Evolutionary conservation across 1,140 invertebrate genomes (phyloP), one percentile per base, ranked within the genome.

Genomic region (Sitobion miscanthi): DNA sequence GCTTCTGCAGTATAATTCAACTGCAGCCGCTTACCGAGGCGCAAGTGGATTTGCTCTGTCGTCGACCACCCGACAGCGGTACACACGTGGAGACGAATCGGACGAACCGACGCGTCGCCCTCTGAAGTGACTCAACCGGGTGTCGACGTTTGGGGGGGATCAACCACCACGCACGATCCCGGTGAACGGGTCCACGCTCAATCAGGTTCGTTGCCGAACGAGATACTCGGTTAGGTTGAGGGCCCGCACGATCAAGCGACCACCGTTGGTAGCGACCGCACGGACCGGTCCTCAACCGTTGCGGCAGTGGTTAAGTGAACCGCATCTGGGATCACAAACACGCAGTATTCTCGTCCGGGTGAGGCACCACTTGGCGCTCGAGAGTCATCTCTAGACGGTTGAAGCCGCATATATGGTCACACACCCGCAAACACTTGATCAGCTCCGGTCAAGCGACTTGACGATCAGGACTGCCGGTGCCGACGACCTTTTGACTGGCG

Each of bases 401-500:
- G 11, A n/a, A 77, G 14, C 17, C 7, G 30, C 3, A 1, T 5
- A 11, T 6, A 77, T 14, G n/a, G 14, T 17, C 4, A 17, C 62
- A 69, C 14, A 77, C 14, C 17, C 30, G 4, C 14, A 0, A n/a
- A 77, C 14, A n/a, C 4, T 5, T 5, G 14, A n/a, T 14, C 30
- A 77, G 30, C 23, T 77, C n/a, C 1, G 30, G 21, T 20, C 20
- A 45, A 2, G 8, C 42, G 7, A 0, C 23, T 9, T 88, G 8
- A 9, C 8, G 8, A 35, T 23, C 2, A n/a, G 1, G 30, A 52
- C 14, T 17, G 1, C 7, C 5, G 6, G 17, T 20, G 30, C 5
- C 1, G 20, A 1, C 2, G 2, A 35, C 17, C 87, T 20, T 17
- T 6, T 0, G 5, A 35, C 30, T n/a, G 17, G 0, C 38, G n/a